Percentiles rank a stretch among this genome's conserved stretches.
phyloP scores from a whole-genome alignment of 1,140 invertebrate species.

The Procambarus clarkii region DNA sequence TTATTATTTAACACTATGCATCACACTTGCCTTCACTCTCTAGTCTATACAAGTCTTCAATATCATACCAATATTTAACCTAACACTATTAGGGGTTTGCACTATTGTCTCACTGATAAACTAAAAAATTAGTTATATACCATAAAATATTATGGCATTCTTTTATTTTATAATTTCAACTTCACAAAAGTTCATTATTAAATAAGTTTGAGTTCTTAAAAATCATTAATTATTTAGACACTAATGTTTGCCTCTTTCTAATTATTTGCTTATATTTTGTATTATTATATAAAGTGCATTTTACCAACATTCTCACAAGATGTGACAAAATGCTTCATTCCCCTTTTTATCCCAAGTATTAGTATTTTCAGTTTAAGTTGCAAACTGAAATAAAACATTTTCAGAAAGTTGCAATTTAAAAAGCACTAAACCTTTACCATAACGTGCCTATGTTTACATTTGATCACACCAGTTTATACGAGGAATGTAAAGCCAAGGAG shows the following conservation, averaged over 20 bases:
- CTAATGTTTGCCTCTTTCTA: neutral
- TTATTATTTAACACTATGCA: neutral
- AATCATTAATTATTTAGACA: neutral
- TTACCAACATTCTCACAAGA: neutral
- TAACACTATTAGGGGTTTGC: neutral
- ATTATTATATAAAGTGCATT: neutral
- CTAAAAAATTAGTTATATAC: neutral
- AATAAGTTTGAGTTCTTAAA: neutral
- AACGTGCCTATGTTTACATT: neutral
- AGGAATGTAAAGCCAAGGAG: neutral
- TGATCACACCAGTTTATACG: conserved; percentile 1
- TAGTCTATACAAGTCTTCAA: neutral
- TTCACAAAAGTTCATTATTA: neutral
- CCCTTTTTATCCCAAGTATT: neutral
- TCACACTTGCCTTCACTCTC: neutral
- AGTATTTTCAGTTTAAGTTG: neutral
- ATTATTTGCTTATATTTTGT: neutral
- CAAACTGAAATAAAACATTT: neutral
- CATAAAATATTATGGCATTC: neutral
- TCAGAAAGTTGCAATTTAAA: neutral
- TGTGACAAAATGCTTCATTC: neutral
- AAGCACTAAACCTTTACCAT: neutral
- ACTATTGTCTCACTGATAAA: neutral
- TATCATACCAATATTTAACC: neutral
- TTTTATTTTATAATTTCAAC: neutral